Percentiles rank a stretch among this genome's conserved stretches.
phyloP scores from a whole-genome alignment of 2,888 invertebrate genomes.

The Phymatocera aterrima region DNA sequence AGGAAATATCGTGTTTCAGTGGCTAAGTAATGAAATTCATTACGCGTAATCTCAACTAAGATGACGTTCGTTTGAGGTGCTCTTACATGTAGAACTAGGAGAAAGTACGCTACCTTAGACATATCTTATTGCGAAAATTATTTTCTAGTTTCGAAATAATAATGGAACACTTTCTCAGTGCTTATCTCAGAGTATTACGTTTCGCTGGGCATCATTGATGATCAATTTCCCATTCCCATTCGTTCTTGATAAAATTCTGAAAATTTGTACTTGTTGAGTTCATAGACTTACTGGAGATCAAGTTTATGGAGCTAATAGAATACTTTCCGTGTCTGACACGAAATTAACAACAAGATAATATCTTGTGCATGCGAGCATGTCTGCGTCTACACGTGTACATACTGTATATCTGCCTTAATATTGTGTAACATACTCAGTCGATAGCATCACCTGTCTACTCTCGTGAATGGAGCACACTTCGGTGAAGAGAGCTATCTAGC shows the following conservation, averaged over 20 bases:
- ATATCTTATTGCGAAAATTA: background rate
- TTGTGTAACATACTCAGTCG: constrained; percentile 6
- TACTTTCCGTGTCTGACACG: background rate
- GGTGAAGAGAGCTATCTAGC: constrained; percentile 23
- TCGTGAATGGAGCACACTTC: constrained; percentile 18
- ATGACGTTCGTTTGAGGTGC: background rate
- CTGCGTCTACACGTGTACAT: no score
- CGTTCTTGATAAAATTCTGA: no score
- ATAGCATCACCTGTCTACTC: constrained; percentile 16
- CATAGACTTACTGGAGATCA: no score
- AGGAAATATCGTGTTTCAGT: constrained; percentile 9
- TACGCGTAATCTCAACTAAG: background rate
- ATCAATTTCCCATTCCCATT: no score
- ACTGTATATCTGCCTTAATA: no score
- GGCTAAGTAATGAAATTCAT: background rate
- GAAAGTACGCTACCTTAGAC: background rate
- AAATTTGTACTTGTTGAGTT: no score
- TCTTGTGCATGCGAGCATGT: no score
- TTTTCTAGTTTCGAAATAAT: no score
- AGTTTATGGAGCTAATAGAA: background rate
- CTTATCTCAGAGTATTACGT: no score
- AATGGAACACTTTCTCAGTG: no score
- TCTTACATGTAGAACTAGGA: background rate
- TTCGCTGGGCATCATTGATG: background rate
- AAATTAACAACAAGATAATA: background rate